phyloP scores from a whole-genome alignment of 1,140 invertebrate species.

The Adoxophyes honmai region DNA sequence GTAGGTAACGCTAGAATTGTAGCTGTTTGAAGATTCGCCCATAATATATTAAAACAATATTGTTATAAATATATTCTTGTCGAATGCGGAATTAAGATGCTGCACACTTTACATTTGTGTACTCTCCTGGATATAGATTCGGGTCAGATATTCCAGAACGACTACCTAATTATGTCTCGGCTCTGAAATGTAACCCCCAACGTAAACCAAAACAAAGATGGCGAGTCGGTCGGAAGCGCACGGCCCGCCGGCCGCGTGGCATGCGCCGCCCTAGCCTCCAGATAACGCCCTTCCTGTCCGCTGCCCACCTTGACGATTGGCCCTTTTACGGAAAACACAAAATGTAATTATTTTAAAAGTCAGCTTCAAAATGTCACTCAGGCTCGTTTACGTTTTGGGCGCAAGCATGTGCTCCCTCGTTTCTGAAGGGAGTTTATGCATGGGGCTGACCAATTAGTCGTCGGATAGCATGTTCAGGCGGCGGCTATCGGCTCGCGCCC shows the following conservation, averaged over 20 bases:
- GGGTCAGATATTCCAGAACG: no score
- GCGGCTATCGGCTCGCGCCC: conserved; percentile 46
- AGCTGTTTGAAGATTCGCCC: no score
- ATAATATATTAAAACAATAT: no score
- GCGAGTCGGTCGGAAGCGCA: conserved; percentile 24
- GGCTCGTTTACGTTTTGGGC: conserved; percentile 42
- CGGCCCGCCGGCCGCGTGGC: conserved; percentile 41
- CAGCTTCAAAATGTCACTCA: conserved; percentile 14
- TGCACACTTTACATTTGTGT: no score
- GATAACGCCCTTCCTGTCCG: conserved; percentile 44
- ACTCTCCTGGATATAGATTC: no score
- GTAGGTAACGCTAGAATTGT: no score
- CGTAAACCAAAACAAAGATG: conserved; percentile 50
- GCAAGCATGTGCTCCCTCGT: conserved; percentile 39
- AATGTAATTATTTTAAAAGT: conserved; percentile 25
- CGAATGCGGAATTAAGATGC: no score
- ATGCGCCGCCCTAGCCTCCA: conserved; percentile 41
- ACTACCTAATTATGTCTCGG: no score
- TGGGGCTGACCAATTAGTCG: conserved; percentile 58
- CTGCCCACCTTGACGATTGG: conserved; percentile 37
- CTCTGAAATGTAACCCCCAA: conserved; percentile 32
- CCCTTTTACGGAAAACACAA: conserved; percentile 32
- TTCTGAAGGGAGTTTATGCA: conserved; percentile 59
- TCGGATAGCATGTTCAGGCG: conserved; percentile 55
- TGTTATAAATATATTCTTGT: no score